Evolutionary conservation across 2,113 vertebrate species (phyloP), one percentile per base, ranked within the genome.

Genomic region (Cyprinus carpio): DNA sequence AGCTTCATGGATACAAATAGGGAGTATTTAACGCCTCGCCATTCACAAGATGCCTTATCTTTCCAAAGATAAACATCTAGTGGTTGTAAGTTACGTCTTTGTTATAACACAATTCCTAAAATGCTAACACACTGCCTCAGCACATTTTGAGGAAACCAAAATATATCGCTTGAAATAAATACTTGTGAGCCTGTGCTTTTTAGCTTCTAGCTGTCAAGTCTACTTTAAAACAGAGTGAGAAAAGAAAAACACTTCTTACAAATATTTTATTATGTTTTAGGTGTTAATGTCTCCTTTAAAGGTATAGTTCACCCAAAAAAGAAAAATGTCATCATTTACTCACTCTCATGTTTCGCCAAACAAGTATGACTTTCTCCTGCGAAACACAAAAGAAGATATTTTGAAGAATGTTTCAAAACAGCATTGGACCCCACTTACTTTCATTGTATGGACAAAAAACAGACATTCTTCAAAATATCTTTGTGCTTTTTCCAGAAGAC

Each of bases 1-100:
- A 82, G 40, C 86, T n/a, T 79, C 85, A 82, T 81, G 88, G 90
- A 93, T 86, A 90, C 84, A 92, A 91, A 89, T 86, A 85, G 75
- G 69, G 65, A 83, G 78, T 84, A 87, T 90, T 91, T 87, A 88
- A 46, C 82, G 64, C 88, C 84, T 86, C 81, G 46, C 79, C 85
- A 89, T 91, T 91, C 91, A 88, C 79, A 86, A 89, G 79, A 87
- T 88, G 51, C 46, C 65, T 87, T 86, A 72, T 77, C 51, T 71
- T 75, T 74, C 74, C 87, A 85, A 86, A 87, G 87, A 90, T 72
- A 90, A 88, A 88, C 82, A 20, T 87, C 60, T 25, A 31, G 51
- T 84, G 62, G 81, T 11, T 69, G 64, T 71, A 89, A 83, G 86
- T 74, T 51, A 85, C 16, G n/a, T 75, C 77, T 90, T 84, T 87